These are phyloP conservation scores for Heliconius hermathena DNA, from an alignment of 1,140 invertebrate genomes.

Conservation along the genomic window DNA sequence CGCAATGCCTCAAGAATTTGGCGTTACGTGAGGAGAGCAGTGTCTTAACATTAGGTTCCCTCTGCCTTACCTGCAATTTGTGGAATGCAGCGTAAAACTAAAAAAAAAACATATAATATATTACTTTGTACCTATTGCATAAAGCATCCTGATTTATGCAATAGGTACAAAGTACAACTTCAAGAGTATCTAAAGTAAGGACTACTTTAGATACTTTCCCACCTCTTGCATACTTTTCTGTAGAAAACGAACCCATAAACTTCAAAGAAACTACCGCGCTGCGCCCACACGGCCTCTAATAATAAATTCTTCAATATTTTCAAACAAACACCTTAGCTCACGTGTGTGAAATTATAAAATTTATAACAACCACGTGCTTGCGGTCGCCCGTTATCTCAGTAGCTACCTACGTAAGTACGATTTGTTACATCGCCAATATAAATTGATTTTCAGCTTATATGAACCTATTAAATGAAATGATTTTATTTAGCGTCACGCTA, in stretches of 20 bases:
- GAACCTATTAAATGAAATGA: background rate
- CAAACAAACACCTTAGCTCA: background rate
- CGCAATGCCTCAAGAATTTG: too few species aligned
- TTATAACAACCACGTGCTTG: background rate
- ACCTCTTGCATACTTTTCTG: too few species aligned
- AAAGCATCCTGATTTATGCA: too few species aligned
- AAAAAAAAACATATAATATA: background rate
- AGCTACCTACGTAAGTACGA: background rate
- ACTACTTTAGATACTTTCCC: too few species aligned
- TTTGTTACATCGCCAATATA: background rate
- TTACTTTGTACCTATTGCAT: too few species aligned
- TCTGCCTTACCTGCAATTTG: background rate
- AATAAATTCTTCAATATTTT: background rate
- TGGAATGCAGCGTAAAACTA: background rate
- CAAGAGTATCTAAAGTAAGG: too few species aligned
- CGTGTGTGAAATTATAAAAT: background rate
- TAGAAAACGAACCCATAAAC: background rate
- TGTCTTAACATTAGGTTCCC: too few species aligned
- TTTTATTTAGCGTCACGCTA: too few species aligned
- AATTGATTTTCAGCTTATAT: background rate
- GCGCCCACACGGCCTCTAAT: background rate
- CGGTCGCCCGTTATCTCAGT: background rate
- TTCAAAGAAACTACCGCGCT: background rate
- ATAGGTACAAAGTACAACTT: too few species aligned
- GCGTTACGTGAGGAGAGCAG: too few species aligned